A percentile compares a stretch with the other conserved stretches of the same genome.
These are phyloP conservation scores for Emydocephalus ijimae DNA, from an alignment of 2,113 vertebrate genomes.

Conservation along the genomic window DNA sequence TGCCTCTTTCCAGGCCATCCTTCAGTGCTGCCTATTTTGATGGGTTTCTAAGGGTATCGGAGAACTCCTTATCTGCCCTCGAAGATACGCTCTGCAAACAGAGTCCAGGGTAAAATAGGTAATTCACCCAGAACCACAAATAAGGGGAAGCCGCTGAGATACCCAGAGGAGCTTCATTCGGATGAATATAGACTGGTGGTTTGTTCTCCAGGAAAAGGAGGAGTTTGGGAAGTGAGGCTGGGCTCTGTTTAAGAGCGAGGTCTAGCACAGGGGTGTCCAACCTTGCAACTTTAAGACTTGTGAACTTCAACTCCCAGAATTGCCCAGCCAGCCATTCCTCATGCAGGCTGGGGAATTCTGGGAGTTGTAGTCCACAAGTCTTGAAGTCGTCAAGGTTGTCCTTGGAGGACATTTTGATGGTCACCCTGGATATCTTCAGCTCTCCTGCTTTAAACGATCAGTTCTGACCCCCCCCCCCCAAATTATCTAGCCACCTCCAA, in stretches of 20 bases:
- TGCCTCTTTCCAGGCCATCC: background rate
- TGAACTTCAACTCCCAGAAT: too few relatives aligned
- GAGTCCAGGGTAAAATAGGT: background rate
- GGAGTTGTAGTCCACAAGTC: too few relatives aligned
- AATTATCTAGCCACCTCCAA: background rate
- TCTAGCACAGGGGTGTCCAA: background rate
- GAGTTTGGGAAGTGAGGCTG: background rate
- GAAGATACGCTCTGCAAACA: background rate
- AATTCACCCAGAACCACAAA: background rate
- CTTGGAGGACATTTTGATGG: background rate
- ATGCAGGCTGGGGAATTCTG: too few relatives aligned
- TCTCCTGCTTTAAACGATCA: background rate
- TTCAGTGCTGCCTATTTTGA: background rate
- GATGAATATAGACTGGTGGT: background rate
- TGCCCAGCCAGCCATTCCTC: too few relatives aligned
- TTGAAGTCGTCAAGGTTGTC: too few relatives aligned
- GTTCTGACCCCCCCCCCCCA: background rate
- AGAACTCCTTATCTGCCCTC: background rate
- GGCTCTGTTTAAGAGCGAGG: background rate
- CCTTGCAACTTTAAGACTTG: too few relatives aligned
- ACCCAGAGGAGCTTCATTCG: background rate
- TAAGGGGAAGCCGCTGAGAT: background rate
- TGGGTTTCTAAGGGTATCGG: background rate
- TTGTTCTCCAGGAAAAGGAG: background rate
- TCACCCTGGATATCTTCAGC: background rate